Evolutionary conservation across 2,797 vertebrate genomes (phyloP).

Genomic region (Cottoperca gobio): DNA sequence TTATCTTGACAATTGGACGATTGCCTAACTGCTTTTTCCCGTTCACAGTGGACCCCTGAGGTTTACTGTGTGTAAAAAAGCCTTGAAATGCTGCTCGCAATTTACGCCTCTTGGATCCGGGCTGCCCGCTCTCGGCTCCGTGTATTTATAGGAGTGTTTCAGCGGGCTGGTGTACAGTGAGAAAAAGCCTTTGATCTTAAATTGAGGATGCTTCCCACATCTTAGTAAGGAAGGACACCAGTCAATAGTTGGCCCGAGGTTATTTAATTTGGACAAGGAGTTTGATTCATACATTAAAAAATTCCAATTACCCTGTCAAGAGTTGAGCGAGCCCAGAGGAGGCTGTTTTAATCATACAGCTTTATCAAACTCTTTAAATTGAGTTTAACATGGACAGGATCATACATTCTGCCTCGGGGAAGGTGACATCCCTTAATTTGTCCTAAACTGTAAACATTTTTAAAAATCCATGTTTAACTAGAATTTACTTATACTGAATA

Average conservation of each 20-base stretch:
- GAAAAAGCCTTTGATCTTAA: slow-evolving; percentile 68
- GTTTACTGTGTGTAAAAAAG: slow-evolving; percentile 61
- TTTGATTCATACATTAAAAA: slow-evolving; percentile 83
- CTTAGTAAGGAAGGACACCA: slow-evolving; percentile 70
- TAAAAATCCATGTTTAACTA: slow-evolving; percentile 77
- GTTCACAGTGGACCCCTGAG: slow-evolving; percentile 65
- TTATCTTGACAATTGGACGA: slow-evolving; percentile 78
- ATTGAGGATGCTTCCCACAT: slow-evolving; percentile 73
- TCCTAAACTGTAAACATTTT: slow-evolving; percentile 78
- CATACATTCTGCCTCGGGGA: slow-evolving; percentile 75
- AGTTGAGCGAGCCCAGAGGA: slow-evolving; percentile 79
- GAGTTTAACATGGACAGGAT: slow-evolving; percentile 78
- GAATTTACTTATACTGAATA: slow-evolving; percentile 56
- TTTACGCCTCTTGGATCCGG: slow-evolving; percentile 71
- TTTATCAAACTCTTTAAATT: slow-evolving; percentile 82
- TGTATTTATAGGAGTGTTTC: slow-evolving; percentile 72
- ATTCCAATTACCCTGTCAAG: slow-evolving; percentile 84
- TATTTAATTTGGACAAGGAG: slow-evolving; percentile 80
- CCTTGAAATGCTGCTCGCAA: slow-evolving; percentile 72
- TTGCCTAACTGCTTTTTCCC: slow-evolving; percentile 59
- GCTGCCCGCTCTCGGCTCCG: slow-evolving; percentile 44
- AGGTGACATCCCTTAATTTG: slow-evolving; percentile 81
- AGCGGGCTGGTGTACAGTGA: slow-evolving; percentile 66
- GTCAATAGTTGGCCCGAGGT: slow-evolving; percentile 83
- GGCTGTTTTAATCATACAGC: slow-evolving; percentile 80